Percentiles rank a stretch among this genome's conserved stretches.
Conservation (phyloP, 2,888 invertebrate species). For the Mesodorylaimus sp. region DNA sequence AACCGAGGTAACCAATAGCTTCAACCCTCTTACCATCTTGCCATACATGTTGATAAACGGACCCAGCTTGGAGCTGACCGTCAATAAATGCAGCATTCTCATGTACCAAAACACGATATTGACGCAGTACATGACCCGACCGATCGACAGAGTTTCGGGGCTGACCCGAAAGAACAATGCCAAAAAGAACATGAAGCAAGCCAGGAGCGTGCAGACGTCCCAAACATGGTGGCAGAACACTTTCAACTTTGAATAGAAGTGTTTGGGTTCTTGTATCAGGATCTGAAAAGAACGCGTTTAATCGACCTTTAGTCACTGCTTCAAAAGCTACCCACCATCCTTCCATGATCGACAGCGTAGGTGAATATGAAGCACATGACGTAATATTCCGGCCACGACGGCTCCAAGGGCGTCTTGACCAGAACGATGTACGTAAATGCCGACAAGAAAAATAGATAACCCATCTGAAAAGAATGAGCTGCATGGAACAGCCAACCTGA, state of each 20-base stretch:
- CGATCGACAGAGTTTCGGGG: conserved; percentile 28
- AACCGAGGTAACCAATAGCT: background rate
- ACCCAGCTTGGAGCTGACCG: conserved; percentile 80
- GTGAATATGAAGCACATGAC: conserved; percentile 19
- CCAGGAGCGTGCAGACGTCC: conserved; percentile 26
- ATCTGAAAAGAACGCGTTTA: background rate
- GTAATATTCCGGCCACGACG: conserved; percentile 20
- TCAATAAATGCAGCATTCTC: conserved; percentile 77
- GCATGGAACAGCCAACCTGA: background rate
- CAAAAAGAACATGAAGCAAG: conserved; percentile 23
- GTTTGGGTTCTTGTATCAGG: conserved; percentile 1
- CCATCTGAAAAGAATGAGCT: conserved; percentile 5
- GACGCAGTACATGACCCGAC: conserved; percentile 57
- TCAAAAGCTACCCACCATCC: conserved; percentile 17
- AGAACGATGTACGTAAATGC: conserved; percentile 22
- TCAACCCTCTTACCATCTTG: conserved; percentile 64
- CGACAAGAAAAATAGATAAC: conserved; percentile 17
- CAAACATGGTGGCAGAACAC: background rate
- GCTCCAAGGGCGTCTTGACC: conserved; percentile 19
- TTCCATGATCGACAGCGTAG: conserved; percentile 22
- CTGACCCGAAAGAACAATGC: conserved; percentile 7
- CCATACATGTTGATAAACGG: conserved; percentile 98
- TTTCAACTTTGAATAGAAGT: background rate
- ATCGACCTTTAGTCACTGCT: background rate
- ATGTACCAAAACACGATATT: conserved; percentile 40